Conservation (phyloP, 37 sponge, comb jelly and placozoan species). For the Eunapius fragilis region DNA sequence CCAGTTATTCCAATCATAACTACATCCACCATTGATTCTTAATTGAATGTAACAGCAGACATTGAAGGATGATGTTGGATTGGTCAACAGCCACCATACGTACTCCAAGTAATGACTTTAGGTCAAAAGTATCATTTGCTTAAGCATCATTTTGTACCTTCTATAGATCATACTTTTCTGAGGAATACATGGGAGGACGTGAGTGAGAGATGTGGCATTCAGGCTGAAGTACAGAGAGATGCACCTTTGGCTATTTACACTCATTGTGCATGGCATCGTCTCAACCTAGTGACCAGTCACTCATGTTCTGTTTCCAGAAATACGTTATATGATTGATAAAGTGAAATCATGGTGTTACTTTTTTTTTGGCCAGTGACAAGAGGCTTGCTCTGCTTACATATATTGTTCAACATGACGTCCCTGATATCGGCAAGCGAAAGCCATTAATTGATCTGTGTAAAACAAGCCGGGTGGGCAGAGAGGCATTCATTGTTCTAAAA, state of each 20-base stretch:
- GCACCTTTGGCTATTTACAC: conserved; percentile 48
- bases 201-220: too few species aligned
- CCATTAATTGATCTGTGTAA: conserved; percentile 37
- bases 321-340: conserved; percentile 36
- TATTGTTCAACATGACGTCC: conserved; percentile 29
- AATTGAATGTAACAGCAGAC: too few species aligned
- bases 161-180: too few species aligned
- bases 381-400: conserved; percentile 5
- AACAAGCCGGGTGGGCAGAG: conserved; percentile 50
- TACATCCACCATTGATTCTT: too few species aligned
- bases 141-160: too few species aligned
- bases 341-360: conserved; percentile 7
- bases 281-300: conserved; percentile 18
- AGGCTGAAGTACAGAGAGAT: conserved; percentile 23
- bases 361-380: conserved; percentile 32
- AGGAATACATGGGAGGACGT: too few species aligned
- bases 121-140: too few species aligned
- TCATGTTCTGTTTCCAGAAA: conserved; percentile 20
- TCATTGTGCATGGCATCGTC: conserved; percentile 38
- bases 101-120: too few species aligned
- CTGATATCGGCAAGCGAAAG: conserved; percentile 18
- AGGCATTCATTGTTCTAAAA: conserved; percentile 33
- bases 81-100: too few species aligned
- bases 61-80: too few species aligned
- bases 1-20: too few species aligned